These are phyloP conservation scores for Diadema setosum DNA, from an alignment of 35 echinoderm and acorn worm genomes.

Conservation along the genomic window DNA sequence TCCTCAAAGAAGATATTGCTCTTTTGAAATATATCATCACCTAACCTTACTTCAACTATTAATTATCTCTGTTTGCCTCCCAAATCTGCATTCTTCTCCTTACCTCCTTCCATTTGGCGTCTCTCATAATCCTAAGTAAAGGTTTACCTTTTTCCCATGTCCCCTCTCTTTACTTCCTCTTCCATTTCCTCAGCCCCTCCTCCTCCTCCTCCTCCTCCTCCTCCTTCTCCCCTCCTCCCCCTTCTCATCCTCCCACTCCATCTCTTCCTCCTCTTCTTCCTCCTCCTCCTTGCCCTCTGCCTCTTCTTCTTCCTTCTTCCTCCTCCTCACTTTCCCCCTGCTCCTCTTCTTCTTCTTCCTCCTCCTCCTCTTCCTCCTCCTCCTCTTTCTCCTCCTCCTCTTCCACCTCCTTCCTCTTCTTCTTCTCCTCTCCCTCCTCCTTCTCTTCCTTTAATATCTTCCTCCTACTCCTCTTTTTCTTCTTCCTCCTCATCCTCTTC, in stretches of 20 bases:
- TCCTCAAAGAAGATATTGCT: too few relatives aligned
- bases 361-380: neutral
- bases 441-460: neutral
- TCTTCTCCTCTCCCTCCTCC: neutral
- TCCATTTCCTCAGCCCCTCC: neutral
- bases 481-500: neutral
- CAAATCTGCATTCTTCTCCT: too few relatives aligned
- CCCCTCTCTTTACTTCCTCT: neutral
- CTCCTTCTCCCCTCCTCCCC: neutral
- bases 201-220: neutral
- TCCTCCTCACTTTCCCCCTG: neutral
- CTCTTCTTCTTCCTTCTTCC: neutral
- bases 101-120: too few relatives aligned
- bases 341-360: neutral
- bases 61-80: too few relatives aligned
- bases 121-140: too few relatives aligned
- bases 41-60: too few relatives aligned
- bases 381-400: too few relatives aligned
- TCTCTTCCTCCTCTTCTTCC: neutral
- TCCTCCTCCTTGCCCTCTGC: too few relatives aligned
- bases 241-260: neutral
- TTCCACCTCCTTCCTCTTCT: too few relatives aligned
- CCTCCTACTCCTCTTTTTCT: neutral
- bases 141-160: neutral
- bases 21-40: too few relatives aligned